phyloP scores from a whole-genome alignment of 2,888 invertebrate species.

The Petrolisthes manimaculis region DNA sequence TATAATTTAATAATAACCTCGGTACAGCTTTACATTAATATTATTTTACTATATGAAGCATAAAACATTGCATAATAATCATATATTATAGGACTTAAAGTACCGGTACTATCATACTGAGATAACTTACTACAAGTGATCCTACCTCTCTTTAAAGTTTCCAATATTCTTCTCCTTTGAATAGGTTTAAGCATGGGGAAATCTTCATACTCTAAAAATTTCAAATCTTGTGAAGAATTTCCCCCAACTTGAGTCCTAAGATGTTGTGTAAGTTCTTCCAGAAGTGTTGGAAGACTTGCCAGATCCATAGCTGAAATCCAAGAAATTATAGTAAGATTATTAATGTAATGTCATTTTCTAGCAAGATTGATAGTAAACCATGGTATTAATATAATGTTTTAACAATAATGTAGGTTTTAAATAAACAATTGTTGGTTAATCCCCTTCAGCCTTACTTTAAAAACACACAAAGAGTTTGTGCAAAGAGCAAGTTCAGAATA shows the following conservation, averaged over 20 bases:
- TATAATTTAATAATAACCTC: too few species aligned
- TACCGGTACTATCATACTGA: neutral
- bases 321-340: neutral
- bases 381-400: neutral
- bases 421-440: neutral
- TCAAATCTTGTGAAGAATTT: neutral
- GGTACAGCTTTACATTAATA: too few species aligned
- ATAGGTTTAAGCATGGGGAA: neutral
- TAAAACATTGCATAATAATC: too few species aligned
- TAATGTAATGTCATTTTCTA: neutral
- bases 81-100: too few species aligned
- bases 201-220: neutral
- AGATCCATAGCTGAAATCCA: neutral
- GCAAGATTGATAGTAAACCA: neutral
- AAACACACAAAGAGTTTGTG: neutral
- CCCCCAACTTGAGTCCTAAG: neutral
- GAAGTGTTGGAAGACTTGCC: neutral
- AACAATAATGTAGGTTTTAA: neutral
- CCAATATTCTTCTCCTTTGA: neutral
- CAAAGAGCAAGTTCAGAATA: neutral
- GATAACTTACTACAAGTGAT: neutral
- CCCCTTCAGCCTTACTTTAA: neutral
- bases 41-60: too few species aligned
- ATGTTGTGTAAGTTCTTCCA: neutral
- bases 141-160: neutral